phyloP scores from a whole-genome alignment of 2,113 vertebrate species.

The Monarcha castaneiventris region DNA sequence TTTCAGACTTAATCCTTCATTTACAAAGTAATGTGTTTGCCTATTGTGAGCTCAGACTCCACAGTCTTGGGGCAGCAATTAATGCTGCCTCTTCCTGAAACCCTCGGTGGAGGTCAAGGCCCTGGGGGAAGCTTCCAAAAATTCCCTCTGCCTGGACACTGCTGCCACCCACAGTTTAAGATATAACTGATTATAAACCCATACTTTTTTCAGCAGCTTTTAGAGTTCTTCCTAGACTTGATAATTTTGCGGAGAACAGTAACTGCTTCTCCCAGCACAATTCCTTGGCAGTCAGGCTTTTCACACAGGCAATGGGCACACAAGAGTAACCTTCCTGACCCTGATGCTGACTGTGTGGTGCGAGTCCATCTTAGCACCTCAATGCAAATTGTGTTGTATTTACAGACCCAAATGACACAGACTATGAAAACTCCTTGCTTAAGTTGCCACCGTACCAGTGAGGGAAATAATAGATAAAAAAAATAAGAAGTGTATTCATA shows the following conservation, averaged over 20 bases:
- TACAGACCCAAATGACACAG: not conserved
- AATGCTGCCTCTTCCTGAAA: conserved; percentile 32
- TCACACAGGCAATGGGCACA: not conserved
- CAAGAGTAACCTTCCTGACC: not conserved
- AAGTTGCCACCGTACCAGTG: not conserved
- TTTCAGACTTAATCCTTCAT: conserved; percentile 42
- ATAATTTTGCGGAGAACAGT: not conserved
- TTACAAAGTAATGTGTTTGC: conserved; percentile 32
- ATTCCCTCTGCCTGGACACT: not conserved
- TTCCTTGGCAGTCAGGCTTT: not conserved
- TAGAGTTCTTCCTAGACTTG: not conserved
- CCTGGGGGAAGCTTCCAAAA: not conserved
- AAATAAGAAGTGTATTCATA: not conserved
- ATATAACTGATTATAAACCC: not conserved
- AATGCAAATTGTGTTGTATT: not conserved
- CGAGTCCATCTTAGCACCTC: not conserved
- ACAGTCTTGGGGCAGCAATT: conserved; percentile 19
- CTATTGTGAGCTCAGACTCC: not conserved
- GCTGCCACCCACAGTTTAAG: conserved; percentile 52
- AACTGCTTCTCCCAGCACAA: not conserved
- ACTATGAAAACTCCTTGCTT: not conserved
- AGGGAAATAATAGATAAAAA: not conserved
- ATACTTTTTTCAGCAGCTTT: not conserved
- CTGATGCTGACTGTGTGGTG: not conserved
- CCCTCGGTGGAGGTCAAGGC: not conserved